Base-by-base conservation (phyloP, 2,797 vertebrate genomes). In the Falco naumanni region DNA sequence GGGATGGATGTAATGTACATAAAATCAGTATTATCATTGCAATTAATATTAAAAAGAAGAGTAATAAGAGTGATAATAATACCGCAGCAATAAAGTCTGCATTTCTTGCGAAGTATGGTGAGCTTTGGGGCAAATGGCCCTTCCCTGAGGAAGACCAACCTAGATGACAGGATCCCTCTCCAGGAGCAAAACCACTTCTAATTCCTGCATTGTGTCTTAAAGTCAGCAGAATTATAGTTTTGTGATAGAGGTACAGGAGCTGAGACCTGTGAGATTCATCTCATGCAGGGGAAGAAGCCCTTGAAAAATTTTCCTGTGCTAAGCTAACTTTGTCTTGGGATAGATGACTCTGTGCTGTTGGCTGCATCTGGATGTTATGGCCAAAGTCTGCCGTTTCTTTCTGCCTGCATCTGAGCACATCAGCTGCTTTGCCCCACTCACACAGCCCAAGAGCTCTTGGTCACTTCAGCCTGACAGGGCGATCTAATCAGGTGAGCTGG, bases 31-130 rank as follows among this genome's bases (percentile, higher is more conserved):
- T 95, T 91, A 92, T 80, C 34, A 34, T 86, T 84, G 33, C 2
- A 0, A 91, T 93, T 94, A 96, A 88, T 94, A 94, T 68, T 94
- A 90, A 86, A 91, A 94, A 80, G 64, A 77, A 64, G 34, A 80
- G 18, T n/a, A 64, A 13, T 87, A 70, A 47, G 47, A 89, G 47
- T 53, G 20, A 66, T 82, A 59, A 80, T 63, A 90, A 71, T 82
- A 89, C 56, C 33, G 53, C 16, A 48, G 37, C 43, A 82, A 13
- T 76, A 39, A 76, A 86, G 24, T 33, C 85, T 26, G 33, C 4
- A 1, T 86, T 90, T 88, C 45, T 79, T 90, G 41, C 54, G 84
- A 78, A 86, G 31, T 26, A 6, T 34, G 34, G 10, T 53, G 43
- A 90, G 20, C 47, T 54, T 87, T 3, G 70, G n/a, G 51, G 60